Percentiles rank a stretch among this genome's conserved stretches.
These are phyloP conservation scores for Oxystoma pomonae DNA, from an alignment of 2,888 invertebrate genomes.

Conservation along the genomic window DNA sequence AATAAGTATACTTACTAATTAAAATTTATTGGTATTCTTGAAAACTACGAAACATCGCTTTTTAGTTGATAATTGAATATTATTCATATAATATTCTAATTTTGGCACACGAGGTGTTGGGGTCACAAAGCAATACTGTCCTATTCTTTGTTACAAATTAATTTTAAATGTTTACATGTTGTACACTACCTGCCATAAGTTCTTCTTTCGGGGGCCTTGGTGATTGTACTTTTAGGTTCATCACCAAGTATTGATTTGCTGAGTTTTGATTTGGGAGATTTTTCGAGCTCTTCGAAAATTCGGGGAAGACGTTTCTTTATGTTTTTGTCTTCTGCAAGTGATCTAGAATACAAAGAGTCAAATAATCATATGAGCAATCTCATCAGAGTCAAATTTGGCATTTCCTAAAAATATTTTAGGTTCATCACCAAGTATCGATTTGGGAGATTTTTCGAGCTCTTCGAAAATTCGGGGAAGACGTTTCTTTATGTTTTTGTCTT, in stretches of 20 bases:
- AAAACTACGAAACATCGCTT: too few species aligned
- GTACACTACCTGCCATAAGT: background rate
- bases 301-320: constrained; percentile 42
- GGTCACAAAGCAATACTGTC: too few species aligned
- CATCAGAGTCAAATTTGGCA: too few species aligned
- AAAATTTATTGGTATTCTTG: too few species aligned
- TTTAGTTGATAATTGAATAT: too few species aligned
- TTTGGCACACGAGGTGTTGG: too few species aligned
- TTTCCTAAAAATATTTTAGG: too few species aligned
- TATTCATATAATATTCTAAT: too few species aligned
- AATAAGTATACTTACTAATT: too few species aligned
- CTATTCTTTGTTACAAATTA: too few species aligned
- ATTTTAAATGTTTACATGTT: too few species aligned
- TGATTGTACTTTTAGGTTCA: background rate
- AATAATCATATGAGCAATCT: too few species aligned
- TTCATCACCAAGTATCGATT: background rate
- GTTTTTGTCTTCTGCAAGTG: constrained; percentile 38
- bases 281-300: constrained; percentile 44
- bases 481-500: constrained; percentile 43
- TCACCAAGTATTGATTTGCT: background rate
- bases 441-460: constrained; percentile 42
- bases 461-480: constrained; percentile 44
- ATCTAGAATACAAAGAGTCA: background rate
- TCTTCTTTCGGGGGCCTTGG: background rate
- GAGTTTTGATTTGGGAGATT: constrained; percentile 32